Evolutionary conservation across 2,113 vertebrate species (phyloP).

Genomic region (Gallinago jamesoni): DNA sequence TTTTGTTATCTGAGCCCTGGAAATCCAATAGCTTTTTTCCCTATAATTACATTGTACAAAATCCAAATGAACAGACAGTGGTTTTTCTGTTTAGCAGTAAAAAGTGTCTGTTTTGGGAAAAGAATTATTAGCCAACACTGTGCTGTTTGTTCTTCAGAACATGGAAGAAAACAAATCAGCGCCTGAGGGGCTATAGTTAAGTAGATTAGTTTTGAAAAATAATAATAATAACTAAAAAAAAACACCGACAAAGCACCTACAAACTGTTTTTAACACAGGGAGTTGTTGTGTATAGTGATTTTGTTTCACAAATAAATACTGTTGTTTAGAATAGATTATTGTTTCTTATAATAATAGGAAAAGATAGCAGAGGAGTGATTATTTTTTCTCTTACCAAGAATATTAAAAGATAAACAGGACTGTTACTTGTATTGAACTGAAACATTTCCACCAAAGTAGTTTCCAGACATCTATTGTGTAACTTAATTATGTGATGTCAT

Average conservation of each 20-base stretch:
- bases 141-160: background rate
- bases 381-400: background rate
- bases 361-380: background rate
- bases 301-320: background rate
- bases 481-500: background rate
- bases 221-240: background rate
- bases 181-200: background rate
- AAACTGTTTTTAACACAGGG: background rate
- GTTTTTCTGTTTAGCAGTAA: background rate
- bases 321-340: background rate
- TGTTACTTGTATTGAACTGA: background rate
- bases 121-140: background rate
- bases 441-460: background rate
- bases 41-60: background rate
- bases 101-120: background rate
- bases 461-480: background rate
- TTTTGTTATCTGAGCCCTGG: background rate
- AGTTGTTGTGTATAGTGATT: background rate
- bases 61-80: background rate
- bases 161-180: background rate
- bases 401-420: background rate
- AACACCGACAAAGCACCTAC: background rate
- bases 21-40: background rate
- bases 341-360: background rate
- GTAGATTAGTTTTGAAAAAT: background rate